A percentile compares a stretch with the other conserved stretches of the same genome.
Evolutionary conservation across 2,888 invertebrate genomes (phyloP).

Genomic region (Dasysyrphus tricinctus): DNA sequence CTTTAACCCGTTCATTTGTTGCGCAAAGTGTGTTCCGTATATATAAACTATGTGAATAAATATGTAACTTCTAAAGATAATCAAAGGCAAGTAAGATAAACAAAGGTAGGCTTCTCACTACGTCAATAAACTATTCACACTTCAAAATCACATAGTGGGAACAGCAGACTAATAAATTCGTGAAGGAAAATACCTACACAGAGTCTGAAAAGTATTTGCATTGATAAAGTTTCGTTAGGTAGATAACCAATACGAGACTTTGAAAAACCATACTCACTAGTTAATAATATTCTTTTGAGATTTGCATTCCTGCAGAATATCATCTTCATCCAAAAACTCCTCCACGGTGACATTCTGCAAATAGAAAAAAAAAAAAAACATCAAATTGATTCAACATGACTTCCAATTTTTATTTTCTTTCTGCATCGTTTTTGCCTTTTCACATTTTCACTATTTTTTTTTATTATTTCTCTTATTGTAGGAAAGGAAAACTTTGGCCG

Average conservation of each 20-base stretch:
- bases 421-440: constrained; percentile 37
- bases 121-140: background rate
- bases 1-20: constrained; percentile 18
- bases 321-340: constrained; percentile 96
- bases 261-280: constrained; percentile 88
- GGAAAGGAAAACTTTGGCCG: constrained; percentile 21
- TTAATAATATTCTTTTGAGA: constrained; percentile 95
- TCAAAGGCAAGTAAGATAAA: background rate
- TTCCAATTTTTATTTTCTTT: constrained; percentile 7
- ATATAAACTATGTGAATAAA: background rate
- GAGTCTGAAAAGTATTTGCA: background rate
- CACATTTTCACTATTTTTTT: background rate
- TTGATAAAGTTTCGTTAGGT: background rate
- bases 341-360: constrained; percentile 94
- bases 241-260: background rate
- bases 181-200: background rate
- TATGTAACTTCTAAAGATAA: background rate
- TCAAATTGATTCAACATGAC: constrained; percentile 10
- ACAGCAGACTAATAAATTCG: background rate
- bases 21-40: background rate
- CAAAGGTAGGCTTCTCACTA: constrained; percentile 2
- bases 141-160: background rate
- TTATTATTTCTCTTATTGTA: background rate
- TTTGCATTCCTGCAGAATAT: constrained; percentile 97
- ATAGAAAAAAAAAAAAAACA: constrained; percentile 49